Evolutionary conservation across 2,113 vertebrate species (phyloP), one percentile per base, ranked within the genome.

Genomic region (Pseudorhombus dupliciocellatus): DNA sequence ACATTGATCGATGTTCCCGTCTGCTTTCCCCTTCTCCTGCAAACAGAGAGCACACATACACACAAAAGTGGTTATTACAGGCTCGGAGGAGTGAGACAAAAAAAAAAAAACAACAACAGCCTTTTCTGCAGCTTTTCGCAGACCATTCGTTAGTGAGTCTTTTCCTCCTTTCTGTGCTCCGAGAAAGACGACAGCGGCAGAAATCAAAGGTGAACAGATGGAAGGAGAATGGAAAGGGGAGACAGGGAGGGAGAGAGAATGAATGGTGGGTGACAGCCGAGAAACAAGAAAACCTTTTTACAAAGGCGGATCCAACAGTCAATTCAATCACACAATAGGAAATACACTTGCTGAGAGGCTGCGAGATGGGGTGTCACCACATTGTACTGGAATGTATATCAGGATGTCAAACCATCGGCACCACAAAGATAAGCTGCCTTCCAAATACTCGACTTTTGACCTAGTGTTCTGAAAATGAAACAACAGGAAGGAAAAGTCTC

Each of bases 1-100:
- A 92, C 91, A 74, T 63, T 91, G 89, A 89, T 89, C 77, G 83
- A 88, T 89, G 89, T 67, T 82, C 74, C 81, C 78, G 77, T 85
- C 88, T 64, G 82, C 76, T 73, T 79, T 83, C 58, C 73, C 80
- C 77, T 83, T 86, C 84, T 90, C 89, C 91, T 92, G 89, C 81
- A 87, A 88, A 84, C 81, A 90, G 66, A 90, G 72, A 87, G 75
- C 85, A 88, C 80, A 88, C 46, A 14, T 56, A 37, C 40, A n/a
- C 60, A 84, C 77, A 87, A 75, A 73, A 80, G 63, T 73, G 80
- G 82, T 91, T 84, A 90, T 86, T 88, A 87, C 85, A 79, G 70
- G 70, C 80, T 83, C 44, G 61, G 71, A 83, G 56, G 31, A 78
- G 75, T 55, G 68, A 84, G 67, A 79, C 68, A 77, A 79, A 83